Percentiles rank a stretch among this genome's conserved stretches.
phyloP scores from a whole-genome alignment of 1,140 invertebrate genomes.

The Hypsibius dujardini region DNA sequence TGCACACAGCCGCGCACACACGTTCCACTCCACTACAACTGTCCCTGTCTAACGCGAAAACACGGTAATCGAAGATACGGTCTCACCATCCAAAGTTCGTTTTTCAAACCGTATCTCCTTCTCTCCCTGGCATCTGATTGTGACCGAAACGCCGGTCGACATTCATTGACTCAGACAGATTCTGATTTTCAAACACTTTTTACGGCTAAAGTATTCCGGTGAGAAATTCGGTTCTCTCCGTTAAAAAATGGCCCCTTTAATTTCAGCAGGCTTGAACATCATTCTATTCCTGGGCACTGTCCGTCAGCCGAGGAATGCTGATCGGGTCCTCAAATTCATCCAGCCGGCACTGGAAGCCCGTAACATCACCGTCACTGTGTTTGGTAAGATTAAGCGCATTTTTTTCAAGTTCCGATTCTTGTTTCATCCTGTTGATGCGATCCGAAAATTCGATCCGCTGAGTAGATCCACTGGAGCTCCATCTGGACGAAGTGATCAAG shows the following conservation, averaged over 20 bases:
- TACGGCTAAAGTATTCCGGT: not conserved
- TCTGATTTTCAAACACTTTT: too few species aligned
- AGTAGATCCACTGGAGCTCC: not conserved
- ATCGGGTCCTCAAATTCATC: not conserved
- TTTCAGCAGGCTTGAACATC: not conserved
- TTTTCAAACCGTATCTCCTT: not conserved
- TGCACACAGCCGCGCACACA: not conserved
- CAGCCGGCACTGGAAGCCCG: not conserved
- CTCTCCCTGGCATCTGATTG: not conserved
- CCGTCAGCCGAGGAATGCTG: not conserved
- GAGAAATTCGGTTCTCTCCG: not conserved
- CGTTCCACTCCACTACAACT: not conserved
- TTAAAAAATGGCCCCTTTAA: not conserved
- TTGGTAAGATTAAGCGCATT: not conserved
- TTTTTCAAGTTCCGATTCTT: not conserved
- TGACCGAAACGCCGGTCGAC: not conserved
- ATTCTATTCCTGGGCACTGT: conserved; percentile 5
- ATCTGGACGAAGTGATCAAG: conserved; percentile 1
- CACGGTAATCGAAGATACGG: not conserved
- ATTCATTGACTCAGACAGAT: too few species aligned
- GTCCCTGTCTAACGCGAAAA: not conserved
- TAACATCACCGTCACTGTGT: conserved; percentile 1
- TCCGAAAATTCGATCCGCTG: not conserved
- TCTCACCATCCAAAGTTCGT: not conserved
- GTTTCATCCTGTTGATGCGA: not conserved